Evolutionary conservation across 1,140 invertebrate genomes (phyloP), one percentile per base, ranked within the genome.

Genomic region (Luehdorfia chinensis): DNA sequence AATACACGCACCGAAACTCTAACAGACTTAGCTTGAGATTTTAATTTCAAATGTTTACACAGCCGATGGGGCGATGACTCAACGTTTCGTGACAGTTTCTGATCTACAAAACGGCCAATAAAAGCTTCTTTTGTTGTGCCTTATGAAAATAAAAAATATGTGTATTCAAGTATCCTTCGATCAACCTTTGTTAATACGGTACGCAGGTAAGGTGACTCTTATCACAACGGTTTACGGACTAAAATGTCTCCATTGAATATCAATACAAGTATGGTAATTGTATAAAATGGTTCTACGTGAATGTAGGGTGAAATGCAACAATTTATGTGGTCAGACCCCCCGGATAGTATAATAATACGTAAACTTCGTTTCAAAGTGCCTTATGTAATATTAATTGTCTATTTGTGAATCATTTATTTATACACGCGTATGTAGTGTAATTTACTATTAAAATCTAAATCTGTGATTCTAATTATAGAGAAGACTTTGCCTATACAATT

Each of bases 81-180:
- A 64, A 70, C 73, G 46, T 66, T 78, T 73, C 61, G 67, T 78
- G 71, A 75, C 71, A 73, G 65, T 74, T 73, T 72, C 61, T 63
- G 59, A 72, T 77, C 61, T 67, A 77, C 75, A 76, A 84, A 83
- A 74, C 66, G 68, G 75, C 77, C 72, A 84, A 84, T 79, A 80
- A 79, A 73, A 61, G 61, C 59, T 56, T 46, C 70, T 66, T 77
- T 84, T 81, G 76, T 80, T 67, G 55, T 51, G 45, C 47, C 55
- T 65, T 74, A 68, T 70, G 57, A 73, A 73, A 79, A 72, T 67
- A 75, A 63, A 66, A 66, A 59, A 67, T 64, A 59, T 70, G 59
- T 68, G 64, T 73, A 58, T 56, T 67, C 58, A 63, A 66, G 59
- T 65, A 34, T 51, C 45, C 50, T 53, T 50, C 28, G 28, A 43